Evolutionary conservation across 1,140 invertebrate genomes (phyloP).

Genomic region (Thaumetopoea pityocampa): DNA sequence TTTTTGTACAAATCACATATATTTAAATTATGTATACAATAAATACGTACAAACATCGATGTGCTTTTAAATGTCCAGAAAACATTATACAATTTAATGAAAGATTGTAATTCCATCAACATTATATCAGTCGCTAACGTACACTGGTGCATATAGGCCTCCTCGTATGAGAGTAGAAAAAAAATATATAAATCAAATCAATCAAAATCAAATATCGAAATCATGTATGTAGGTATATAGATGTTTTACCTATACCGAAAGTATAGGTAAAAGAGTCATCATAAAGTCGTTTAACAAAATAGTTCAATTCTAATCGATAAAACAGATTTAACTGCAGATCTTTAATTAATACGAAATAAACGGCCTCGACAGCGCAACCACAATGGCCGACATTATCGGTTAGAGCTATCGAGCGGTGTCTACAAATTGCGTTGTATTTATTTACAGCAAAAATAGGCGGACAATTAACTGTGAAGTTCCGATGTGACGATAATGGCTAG

Average conservation of each 20-base stretch:
- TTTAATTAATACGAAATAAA: constrained; percentile 42
- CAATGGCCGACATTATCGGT: constrained; percentile 45
- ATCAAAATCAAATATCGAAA: too few species aligned
- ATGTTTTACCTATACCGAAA: neutral
- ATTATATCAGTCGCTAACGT: too few species aligned
- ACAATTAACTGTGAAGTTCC: constrained; percentile 36
- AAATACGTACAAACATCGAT: too few species aligned
- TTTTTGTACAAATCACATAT: too few species aligned
- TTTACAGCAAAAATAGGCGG: constrained; percentile 49
- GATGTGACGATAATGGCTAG: constrained; percentile 16
- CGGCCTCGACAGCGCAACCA: constrained; percentile 44
- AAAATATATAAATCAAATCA: too few species aligned
- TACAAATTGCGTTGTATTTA: constrained; percentile 57
- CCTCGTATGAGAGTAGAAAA: too few species aligned
- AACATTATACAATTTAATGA: too few species aligned
- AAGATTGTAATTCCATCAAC: too few species aligned
- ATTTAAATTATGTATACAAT: too few species aligned
- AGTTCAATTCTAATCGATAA: constrained; percentile 1
- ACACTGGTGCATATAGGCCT: too few species aligned
- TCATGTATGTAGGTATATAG: too few species aligned
- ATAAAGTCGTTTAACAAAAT: constrained; percentile 7
- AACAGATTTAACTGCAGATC: constrained; percentile 28
- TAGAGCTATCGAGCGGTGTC: constrained; percentile 41
- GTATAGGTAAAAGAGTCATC: neutral
- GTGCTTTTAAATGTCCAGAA: too few species aligned